These are phyloP conservation scores for Sebastes flavidus DNA, from an alignment of 2,797 vertebrate species.

Conservation along the genomic window DNA sequence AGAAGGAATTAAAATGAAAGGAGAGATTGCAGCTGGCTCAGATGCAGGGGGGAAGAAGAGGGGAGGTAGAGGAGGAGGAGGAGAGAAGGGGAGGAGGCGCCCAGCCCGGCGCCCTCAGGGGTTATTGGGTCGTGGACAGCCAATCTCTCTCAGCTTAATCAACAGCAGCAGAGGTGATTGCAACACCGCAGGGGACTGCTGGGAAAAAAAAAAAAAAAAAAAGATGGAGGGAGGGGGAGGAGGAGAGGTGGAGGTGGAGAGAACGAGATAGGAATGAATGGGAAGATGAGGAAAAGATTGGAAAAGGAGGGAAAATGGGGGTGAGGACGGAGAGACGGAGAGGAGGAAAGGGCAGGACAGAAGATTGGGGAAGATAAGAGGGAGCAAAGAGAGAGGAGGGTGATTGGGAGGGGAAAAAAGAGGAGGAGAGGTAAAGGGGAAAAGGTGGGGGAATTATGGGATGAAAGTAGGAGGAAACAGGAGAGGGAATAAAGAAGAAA, in stretches of 20 bases:
- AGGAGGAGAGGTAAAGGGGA: not conserved
- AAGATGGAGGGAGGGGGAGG: constrained; percentile 13
- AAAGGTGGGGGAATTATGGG: not conserved
- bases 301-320: constrained; percentile 34
- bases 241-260: not conserved
- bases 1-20: constrained; percentile 50
- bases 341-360: not conserved
- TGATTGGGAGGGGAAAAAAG: not conserved
- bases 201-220: constrained; percentile 27
- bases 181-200: constrained; percentile 71
- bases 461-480: not conserved
- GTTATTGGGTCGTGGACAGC: constrained; percentile 82
- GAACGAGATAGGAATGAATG: constrained; percentile 49
- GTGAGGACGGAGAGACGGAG: not conserved
- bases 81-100: not conserved
- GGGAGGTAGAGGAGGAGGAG: not conserved
- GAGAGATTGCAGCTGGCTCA: constrained; percentile 59
- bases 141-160: constrained; percentile 84
- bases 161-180: constrained; percentile 80
- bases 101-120: constrained; percentile 57
- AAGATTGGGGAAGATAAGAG: constrained; percentile 29
- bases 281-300: constrained; percentile 56
- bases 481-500: not conserved
- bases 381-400: not conserved
- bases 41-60: constrained; percentile 6